phyloP scores from a whole-genome alignment of 2,113 vertebrate genomes.

The Boulengeromyrus knoepffleri region DNA sequence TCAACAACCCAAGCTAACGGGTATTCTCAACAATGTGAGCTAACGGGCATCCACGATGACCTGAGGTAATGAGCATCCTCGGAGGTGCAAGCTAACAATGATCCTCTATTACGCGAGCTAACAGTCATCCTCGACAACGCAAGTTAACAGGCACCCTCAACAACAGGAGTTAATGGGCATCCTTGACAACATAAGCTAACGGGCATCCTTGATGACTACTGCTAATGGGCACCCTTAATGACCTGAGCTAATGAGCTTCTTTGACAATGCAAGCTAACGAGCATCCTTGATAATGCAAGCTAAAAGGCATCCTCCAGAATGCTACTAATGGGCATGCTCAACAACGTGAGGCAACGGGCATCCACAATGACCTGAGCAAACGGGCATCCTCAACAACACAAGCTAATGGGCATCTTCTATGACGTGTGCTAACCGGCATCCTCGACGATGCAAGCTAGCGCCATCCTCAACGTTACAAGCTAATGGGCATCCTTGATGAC shows the following conservation, averaged over 20 bases:
- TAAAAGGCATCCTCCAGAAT: not conserved
- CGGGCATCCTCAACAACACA: not conserved
- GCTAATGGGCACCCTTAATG: not conserved
- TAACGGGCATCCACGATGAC: not conserved
- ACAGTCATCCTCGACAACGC: not conserved
- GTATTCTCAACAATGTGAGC: not conserved
- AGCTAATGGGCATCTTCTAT: not conserved
- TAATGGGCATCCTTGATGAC: not conserved
- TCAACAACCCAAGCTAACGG: not conserved
- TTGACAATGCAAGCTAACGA: not conserved
- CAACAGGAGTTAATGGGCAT: too few relatives aligned
- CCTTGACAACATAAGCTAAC: too few relatives aligned
- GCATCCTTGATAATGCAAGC: not conserved
- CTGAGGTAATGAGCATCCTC: not conserved
- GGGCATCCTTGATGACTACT: not conserved
- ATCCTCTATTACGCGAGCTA: not conserved
- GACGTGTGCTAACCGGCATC: not conserved
- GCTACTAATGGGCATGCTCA: not conserved
- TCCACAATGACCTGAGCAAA: not conserved
- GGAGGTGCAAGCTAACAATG: not conserved
- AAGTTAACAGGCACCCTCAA: too few relatives aligned
- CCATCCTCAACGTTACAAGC: not conserved
- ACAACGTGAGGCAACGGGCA: not conserved
- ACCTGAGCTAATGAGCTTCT: not conserved
- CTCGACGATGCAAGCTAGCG: not conserved